phyloP scores from a whole-genome alignment of 2,888 invertebrate genomes.

The Lamellibrachia satsuma region DNA sequence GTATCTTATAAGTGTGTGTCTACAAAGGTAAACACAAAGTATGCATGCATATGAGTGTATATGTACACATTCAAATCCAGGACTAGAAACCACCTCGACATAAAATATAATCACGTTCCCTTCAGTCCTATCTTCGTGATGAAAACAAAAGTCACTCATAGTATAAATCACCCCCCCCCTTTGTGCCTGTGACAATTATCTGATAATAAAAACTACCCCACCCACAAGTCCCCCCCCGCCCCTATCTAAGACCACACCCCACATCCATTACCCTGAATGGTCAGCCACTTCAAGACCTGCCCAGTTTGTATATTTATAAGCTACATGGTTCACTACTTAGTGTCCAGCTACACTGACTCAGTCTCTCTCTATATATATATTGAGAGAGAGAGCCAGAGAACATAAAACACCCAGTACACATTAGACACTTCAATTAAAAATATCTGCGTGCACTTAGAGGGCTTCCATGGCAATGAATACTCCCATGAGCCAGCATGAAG shows the following conservation, averaged over 20 bases:
- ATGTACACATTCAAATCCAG: background rate
- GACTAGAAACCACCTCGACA: background rate
- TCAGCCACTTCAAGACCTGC: background rate
- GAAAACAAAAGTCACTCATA: background rate
- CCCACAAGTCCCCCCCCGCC: background rate
- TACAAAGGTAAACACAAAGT: background rate
- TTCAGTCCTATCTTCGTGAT: background rate
- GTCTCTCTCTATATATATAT: background rate
- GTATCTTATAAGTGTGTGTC: background rate
- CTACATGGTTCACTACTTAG: background rate
- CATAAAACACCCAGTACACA: background rate
- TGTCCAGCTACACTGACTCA: background rate
- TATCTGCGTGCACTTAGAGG: background rate
- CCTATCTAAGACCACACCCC: background rate
- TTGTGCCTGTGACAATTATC: background rate
- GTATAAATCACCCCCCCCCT: background rate
- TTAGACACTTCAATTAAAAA: conserved; percentile 3
- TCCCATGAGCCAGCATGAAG: background rate
- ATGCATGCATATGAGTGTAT: background rate
- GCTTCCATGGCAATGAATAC: background rate
- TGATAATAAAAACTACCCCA: background rate
- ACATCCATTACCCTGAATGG: background rate
- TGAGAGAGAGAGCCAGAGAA: background rate
- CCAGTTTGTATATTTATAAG: background rate
- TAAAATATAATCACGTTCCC: background rate